A percentile compares a stretch with the other conserved stretches of the same genome.
These are phyloP conservation scores for Scaptomyza hsui DNA, from an alignment of 1,140 invertebrate species.

Conservation along the genomic window DNA sequence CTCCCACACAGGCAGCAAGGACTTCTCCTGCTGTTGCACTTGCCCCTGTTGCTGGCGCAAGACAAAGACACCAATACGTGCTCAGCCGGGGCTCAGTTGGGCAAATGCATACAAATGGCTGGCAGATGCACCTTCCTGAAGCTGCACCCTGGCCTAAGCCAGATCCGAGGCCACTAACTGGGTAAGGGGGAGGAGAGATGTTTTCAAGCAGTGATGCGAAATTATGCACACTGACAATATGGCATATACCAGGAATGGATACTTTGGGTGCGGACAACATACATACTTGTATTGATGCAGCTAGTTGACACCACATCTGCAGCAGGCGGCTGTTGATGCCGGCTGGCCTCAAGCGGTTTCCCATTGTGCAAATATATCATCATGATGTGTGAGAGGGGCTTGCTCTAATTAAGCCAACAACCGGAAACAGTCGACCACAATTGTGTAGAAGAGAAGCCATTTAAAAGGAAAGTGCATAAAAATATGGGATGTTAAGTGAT, in stretches of 20 bases:
- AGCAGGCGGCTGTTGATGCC: constrained; percentile 12
- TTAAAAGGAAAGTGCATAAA: background rate
- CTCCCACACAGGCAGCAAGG: constrained; percentile 36
- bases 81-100: constrained; percentile 58
- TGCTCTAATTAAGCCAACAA: constrained; percentile 13
- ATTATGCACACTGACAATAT: constrained; percentile 72
- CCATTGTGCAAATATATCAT: constrained; percentile 34
- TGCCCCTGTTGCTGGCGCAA: constrained; percentile 23
- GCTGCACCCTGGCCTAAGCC: background rate
- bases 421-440: background rate
- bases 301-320: constrained; percentile 50
- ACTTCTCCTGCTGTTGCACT: background rate
- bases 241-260: constrained; percentile 58
- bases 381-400: background rate
- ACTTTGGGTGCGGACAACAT: constrained; percentile 14
- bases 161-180: constrained; percentile 9
- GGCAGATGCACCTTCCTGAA: constrained; percentile 10
- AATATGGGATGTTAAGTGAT: too few species aligned
- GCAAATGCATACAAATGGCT: constrained; percentile 77
- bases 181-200: background rate
- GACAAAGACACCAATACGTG: constrained; percentile 65
- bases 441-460: background rate
- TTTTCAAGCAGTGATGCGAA: constrained; percentile 47
- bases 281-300: constrained; percentile 55
- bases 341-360: constrained; percentile 4